phyloP scores from a whole-genome alignment of 2,797 vertebrate species.

The Danio albolineatus region DNA sequence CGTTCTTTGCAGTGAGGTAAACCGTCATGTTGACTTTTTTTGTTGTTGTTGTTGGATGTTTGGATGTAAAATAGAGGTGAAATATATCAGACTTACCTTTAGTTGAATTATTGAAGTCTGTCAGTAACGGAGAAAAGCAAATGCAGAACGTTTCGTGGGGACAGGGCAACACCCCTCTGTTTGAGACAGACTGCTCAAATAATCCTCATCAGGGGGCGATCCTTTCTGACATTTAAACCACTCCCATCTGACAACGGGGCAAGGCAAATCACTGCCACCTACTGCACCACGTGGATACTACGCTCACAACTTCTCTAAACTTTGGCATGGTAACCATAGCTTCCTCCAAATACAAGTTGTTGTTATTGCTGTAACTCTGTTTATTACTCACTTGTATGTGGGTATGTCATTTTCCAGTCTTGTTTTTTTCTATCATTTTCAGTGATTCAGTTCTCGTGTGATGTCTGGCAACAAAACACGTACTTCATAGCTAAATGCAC shows the following conservation, averaged over 20 bases:
- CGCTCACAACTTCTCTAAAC: not conserved
- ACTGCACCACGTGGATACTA: constrained; percentile 13
- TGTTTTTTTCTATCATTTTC: not conserved
- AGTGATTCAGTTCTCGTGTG: not conserved
- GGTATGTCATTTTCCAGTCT: not conserved
- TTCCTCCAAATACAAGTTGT: not conserved
- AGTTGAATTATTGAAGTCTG: not conserved
- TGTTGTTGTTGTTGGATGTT: not conserved
- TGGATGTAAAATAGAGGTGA: not conserved
- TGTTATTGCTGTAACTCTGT: not conserved
- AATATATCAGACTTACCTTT: constrained; percentile 16
- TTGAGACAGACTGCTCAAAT: constrained; percentile 47
- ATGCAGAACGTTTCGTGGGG: constrained; percentile 15
- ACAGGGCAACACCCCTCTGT: constrained; percentile 73
- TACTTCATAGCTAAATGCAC: too few species aligned
- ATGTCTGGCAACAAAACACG: too few species aligned
- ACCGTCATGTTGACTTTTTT: not conserved
- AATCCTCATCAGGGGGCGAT: constrained; percentile 21
- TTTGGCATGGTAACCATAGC: not conserved
- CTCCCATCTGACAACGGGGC: constrained; percentile 23
- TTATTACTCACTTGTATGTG: not conserved
- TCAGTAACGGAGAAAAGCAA: not conserved
- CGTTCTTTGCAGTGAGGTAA: not conserved
- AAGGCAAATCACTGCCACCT: constrained; percentile 50
- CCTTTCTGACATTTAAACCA: constrained; percentile 22